Percentiles rank a stretch among this genome's conserved stretches.
Evolutionary conservation across 1,140 invertebrate species (phyloP).

Genomic region (Cyclina sinensis): DNA sequence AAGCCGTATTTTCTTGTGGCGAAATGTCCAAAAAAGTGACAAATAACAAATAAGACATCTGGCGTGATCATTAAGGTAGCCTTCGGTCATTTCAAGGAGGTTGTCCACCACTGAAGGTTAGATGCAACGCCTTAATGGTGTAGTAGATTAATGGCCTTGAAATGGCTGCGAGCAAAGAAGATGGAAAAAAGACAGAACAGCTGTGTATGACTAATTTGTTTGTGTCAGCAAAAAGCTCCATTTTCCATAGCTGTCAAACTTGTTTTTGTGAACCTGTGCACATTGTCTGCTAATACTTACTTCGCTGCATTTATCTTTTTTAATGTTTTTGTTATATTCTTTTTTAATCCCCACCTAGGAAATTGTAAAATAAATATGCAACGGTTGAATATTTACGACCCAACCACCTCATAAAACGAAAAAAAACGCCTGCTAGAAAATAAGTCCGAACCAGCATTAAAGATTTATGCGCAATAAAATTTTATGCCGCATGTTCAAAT

Average conservation of each 20-base stretch:
- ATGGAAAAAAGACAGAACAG: not conserved
- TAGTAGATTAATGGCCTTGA: constrained; percentile 6
- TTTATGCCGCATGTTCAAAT: too few species aligned
- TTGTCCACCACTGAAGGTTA: constrained; percentile 19
- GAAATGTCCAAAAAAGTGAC: not conserved
- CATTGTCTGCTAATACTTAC: too few species aligned
- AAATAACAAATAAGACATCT: not conserved
- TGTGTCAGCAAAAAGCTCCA: not conserved
- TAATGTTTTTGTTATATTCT: too few species aligned
- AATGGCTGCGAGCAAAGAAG: constrained; percentile 15
- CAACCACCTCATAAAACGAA: too few species aligned
- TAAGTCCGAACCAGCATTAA: too few species aligned
- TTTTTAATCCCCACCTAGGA: too few species aligned
- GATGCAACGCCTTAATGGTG: constrained; percentile 7
- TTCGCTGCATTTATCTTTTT: too few species aligned
- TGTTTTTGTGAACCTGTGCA: not conserved
- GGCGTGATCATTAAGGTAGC: not conserved
- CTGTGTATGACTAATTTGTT: not conserved
- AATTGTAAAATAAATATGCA: too few species aligned
- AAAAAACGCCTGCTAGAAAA: too few species aligned
- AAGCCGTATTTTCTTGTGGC: too few species aligned
- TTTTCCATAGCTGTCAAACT: not conserved
- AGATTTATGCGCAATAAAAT: too few species aligned
- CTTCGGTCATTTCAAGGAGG: not conserved
- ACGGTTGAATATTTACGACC: too few species aligned